Conservation (phyloP, 2,888 invertebrate species). For the Aspidiotus rigidus region DNA sequence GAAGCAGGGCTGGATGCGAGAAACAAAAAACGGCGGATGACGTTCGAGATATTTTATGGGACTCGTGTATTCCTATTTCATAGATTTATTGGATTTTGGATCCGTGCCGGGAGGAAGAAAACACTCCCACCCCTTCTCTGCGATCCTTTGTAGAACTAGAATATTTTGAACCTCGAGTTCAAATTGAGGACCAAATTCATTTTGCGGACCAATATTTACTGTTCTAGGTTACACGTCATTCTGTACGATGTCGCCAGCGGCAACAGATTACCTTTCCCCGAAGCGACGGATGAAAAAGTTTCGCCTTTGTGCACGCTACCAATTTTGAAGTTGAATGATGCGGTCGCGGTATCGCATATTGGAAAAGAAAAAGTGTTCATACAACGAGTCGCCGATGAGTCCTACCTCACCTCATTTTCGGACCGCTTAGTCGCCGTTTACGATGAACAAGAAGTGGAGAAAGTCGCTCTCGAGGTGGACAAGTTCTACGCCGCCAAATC, state of each 20-base stretch:
- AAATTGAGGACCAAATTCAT: too few relatives aligned
- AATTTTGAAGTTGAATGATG: conserved; percentile 6
- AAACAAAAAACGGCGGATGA: too few relatives aligned
- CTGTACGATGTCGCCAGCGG: conserved; percentile 48
- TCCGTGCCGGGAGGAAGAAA: too few relatives aligned
- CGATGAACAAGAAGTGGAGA: conserved; percentile 7
- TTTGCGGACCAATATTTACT: too few relatives aligned
- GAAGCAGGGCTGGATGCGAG: too few relatives aligned
- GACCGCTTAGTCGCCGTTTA: conserved; percentile 4
- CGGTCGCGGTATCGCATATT: conserved; percentile 1
- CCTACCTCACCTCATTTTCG: neutral
- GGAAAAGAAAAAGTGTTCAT: conserved; percentile 8
- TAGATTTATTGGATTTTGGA: too few relatives aligned
- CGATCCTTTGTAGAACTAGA: too few relatives aligned
- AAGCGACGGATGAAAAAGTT: conserved; percentile 9
- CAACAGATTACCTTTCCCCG: conserved; percentile 26
- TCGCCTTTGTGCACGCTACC: conserved; percentile 6
- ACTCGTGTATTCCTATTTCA: too few relatives aligned
- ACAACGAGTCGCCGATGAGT: conserved; percentile 8
- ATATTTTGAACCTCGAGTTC: too few relatives aligned
- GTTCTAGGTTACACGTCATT: conserved; percentile 54
- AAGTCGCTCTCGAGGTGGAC: conserved; percentile 12
- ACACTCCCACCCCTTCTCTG: too few relatives aligned
- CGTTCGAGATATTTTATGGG: too few relatives aligned
- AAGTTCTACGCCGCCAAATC: conserved; percentile 22